phyloP scores from a whole-genome alignment of 2,888 invertebrate genomes.

The Ypsolopha sequella region DNA sequence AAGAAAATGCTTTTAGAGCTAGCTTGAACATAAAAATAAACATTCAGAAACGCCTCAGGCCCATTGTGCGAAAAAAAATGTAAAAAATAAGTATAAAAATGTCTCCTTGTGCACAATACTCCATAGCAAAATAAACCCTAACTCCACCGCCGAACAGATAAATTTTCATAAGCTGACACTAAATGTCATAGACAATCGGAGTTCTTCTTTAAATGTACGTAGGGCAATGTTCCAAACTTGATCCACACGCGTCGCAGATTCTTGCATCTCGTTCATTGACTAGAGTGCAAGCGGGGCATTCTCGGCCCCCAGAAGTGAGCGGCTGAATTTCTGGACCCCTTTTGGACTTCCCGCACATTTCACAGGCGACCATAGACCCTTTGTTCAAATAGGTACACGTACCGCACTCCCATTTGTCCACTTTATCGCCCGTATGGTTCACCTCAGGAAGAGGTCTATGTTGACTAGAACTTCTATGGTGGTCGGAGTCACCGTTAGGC shows the following conservation, averaged over 20 bases:
- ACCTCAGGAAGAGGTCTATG: not conserved
- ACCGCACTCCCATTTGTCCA: slow-evolving; percentile 75
- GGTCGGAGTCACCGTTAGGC: slow-evolving; percentile 21
- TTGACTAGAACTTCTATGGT: slow-evolving; percentile 2
- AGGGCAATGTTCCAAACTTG: slow-evolving; percentile 78
- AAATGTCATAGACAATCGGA: not conserved
- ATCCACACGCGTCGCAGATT: slow-evolving; percentile 77
- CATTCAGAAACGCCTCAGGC: not conserved
- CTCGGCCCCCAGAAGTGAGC: slow-evolving; percentile 78
- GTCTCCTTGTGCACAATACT: not conserved
- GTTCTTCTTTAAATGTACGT: slow-evolving; percentile 73
- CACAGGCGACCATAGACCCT: slow-evolving; percentile 70
- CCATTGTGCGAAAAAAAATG: not conserved
- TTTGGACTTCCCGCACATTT: slow-evolving; percentile 80
- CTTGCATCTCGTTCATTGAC: slow-evolving; percentile 77
- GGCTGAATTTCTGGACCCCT: slow-evolving; percentile 73
- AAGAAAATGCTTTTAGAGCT: not conserved
- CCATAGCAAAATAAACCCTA: not conserved
- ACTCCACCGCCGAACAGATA: not conserved
- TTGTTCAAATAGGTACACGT: slow-evolving; percentile 80
- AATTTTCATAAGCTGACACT: not conserved
- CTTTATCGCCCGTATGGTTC: not conserved
- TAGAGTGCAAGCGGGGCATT: slow-evolving; percentile 81
- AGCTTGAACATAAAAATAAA: not conserved
- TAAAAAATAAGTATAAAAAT: not conserved